Evolutionary conservation across 2,797 vertebrate species (phyloP), one percentile per base, ranked within the genome.

Genomic region (Otolemur crassicaudatus): DNA sequence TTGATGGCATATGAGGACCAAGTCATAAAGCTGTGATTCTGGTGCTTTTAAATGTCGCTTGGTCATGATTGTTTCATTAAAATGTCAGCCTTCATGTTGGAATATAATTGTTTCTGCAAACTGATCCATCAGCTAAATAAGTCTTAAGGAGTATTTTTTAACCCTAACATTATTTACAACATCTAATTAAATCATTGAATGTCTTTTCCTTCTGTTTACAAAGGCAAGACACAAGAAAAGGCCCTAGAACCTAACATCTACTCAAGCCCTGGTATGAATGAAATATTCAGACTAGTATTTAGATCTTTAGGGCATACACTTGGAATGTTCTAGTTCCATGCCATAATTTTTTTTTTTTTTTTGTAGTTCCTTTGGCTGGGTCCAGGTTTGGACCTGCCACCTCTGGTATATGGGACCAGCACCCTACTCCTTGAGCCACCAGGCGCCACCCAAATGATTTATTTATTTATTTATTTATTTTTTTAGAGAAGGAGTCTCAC

Each of bases 11-110:
- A 19, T 92, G 75, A 82, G 70, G 37, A 80, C 29, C 49, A 87
- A 89, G 56, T 94, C n/a, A 40, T 61, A 70, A 92, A 96, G 31
- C 46, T 95, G 2, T 88, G 90, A 80, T 83, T 81, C 72, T 88
- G 60, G 37, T 79, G 22, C 76, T 69, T 56, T 60, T 76, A 84
- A 90, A 70, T 97, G 20, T 89, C 58, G 19, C 22, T 93, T 92
- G 43, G 17, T 86, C n/a, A 40, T n/a, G 46, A 87, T 90, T 58
- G 19, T 94, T 96, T 82, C 29, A 85, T 76, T 87, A 80, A 94
- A 92, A 92, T 90, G 27, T 76, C 40, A 75, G 12, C 23, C 27
- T 81, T 92, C 31, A 58, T 94, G 17, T 65, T 85, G 46, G 46
- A 90, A 92, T 80, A 91, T 89, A 61, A 43, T 34, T 77, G 0